These are phyloP conservation scores for Ophion slaviceki DNA, from an alignment of 2,888 invertebrate genomes.

Conservation along the genomic window DNA sequence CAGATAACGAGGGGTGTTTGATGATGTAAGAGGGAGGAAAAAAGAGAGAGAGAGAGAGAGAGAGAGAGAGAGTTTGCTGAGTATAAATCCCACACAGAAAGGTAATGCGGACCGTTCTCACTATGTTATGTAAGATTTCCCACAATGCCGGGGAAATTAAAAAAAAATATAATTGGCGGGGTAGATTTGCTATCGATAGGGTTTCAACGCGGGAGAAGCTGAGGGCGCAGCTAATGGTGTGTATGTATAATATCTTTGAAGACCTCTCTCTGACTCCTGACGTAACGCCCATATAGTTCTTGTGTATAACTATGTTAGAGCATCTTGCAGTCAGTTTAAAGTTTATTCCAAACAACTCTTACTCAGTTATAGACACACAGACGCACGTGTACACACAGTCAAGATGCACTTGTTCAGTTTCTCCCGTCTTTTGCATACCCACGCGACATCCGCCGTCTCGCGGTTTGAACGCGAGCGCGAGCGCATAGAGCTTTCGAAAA, in stretches of 20 bases:
- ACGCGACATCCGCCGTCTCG: neutral
- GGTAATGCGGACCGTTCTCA: too few species aligned
- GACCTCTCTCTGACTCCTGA: slow-evolving; percentile 4
- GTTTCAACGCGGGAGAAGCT: too few species aligned
- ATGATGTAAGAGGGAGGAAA: too few species aligned
- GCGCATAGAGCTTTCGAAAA: neutral
- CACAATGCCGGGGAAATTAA: too few species aligned
- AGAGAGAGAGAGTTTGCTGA: too few species aligned
- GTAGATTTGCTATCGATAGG: too few species aligned
- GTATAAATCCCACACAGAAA: too few species aligned
- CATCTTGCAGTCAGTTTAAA: slow-evolving; percentile 1
- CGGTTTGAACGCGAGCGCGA: neutral
- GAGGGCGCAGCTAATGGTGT: neutral
- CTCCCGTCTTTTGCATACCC: slow-evolving; percentile 1
- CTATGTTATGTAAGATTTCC: too few species aligned
- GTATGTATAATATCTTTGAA: neutral
- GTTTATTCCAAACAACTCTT: neutral
- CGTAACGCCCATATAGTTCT: neutral
- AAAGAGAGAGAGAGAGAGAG: too few species aligned
- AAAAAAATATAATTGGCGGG: too few species aligned
- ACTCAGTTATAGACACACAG: neutral
- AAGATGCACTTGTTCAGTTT: slow-evolving; percentile 14
- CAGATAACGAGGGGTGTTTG: too few species aligned
- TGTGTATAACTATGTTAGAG: neutral
- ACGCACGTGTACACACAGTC: too few species aligned